Evolutionary conservation across 2,113 vertebrate species (phyloP).

Genomic region (Martes martes): DNA sequence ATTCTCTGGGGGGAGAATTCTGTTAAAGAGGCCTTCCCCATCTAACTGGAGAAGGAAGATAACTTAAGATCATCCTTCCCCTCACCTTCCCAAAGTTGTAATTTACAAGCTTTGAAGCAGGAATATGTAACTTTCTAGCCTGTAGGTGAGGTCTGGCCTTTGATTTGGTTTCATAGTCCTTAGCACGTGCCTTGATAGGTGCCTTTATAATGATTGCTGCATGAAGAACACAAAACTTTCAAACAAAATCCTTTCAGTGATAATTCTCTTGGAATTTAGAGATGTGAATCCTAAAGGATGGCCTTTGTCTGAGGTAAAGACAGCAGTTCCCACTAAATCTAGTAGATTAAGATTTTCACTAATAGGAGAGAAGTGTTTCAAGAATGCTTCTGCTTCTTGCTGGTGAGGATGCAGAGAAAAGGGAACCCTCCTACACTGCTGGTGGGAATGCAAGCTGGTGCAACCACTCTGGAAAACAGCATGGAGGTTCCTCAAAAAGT

Average conservation of each 20-base stretch:
- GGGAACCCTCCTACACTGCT: too few relatives aligned
- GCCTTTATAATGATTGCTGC: not conserved
- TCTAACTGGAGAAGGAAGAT: not conserved
- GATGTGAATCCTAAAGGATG: not conserved
- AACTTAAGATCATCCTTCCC: not conserved
- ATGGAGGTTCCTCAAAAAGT: too few relatives aligned
- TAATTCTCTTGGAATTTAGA: not conserved
- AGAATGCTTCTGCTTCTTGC: not conserved
- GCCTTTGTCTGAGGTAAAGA: not conserved
- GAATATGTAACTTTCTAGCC: not conserved
- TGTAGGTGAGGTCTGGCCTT: not conserved
- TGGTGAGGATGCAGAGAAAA: too few relatives aligned
- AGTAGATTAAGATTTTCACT: not conserved
- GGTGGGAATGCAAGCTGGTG: too few relatives aligned
- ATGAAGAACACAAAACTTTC: not conserved
- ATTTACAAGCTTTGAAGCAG: not conserved
- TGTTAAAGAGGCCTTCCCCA: not conserved
- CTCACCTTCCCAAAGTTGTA: not conserved
- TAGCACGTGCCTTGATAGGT: accelerated
- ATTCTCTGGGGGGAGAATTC: not conserved
- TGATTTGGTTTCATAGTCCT: not conserved
- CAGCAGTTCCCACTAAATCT: not conserved
- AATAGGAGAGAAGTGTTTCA: not conserved
- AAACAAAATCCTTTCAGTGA: not conserved
- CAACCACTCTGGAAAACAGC: too few relatives aligned